A percentile compares a stretch with the other conserved stretches of the same genome.
Conservation (phyloP, 2,888 invertebrate species). For the Tillus elongatus region DNA sequence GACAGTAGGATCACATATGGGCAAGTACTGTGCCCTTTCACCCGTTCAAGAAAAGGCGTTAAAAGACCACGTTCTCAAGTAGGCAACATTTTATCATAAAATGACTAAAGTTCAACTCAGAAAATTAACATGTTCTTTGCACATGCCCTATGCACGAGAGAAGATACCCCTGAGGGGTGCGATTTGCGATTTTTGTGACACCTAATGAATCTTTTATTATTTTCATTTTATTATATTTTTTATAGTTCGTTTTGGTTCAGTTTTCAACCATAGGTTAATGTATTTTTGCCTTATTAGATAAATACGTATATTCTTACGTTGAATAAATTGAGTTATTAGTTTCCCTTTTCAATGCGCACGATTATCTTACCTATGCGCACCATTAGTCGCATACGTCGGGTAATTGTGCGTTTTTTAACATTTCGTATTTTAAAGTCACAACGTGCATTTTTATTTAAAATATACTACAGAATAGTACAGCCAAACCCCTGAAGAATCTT, state of each 20-base stretch:
- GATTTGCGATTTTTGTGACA: constrained; percentile 9
- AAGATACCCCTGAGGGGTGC: constrained; percentile 21
- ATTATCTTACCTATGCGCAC: constrained; percentile 11
- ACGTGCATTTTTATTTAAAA: constrained; percentile 13
- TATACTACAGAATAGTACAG: constrained; percentile 9
- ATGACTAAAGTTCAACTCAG: constrained; percentile 10
- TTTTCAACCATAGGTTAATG: background rate
- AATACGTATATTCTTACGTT: constrained; percentile 2
- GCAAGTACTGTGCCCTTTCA: constrained; percentile 15
- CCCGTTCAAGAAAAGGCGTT: constrained; percentile 15
- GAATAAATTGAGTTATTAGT: constrained; percentile 8
- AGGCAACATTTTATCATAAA: constrained; percentile 15
- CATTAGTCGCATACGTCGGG: constrained; percentile 9
- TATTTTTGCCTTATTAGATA: background rate
- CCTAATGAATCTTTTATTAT: constrained; percentile 7
- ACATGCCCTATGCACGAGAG: constrained; percentile 23
- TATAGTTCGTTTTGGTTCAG: background rate
- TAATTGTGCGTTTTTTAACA: constrained; percentile 12
- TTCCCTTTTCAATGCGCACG: constrained; percentile 9
- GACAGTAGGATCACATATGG: constrained; percentile 14
- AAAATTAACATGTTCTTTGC: constrained; percentile 13
- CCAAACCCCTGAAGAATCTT: constrained; percentile 9
- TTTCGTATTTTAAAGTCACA: constrained; percentile 11
- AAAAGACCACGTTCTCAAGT: constrained; percentile 15
- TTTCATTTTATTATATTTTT: constrained; percentile 6